Base-by-base conservation (phyloP, 1,140 invertebrate genomes). In the Phenacoccus solenopsis region DNA sequence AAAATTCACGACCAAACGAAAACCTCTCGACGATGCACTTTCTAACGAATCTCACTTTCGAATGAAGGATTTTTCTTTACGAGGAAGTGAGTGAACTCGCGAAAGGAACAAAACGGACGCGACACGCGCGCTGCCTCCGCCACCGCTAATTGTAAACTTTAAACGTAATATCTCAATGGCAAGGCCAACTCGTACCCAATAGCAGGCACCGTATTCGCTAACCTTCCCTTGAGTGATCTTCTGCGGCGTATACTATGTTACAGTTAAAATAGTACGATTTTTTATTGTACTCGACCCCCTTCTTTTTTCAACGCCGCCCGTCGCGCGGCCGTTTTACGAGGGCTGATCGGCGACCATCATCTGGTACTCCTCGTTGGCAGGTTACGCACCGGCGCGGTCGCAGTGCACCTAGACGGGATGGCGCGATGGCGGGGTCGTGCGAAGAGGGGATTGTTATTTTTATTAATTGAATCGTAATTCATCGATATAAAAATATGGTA, bases 161-260 rank as follows among this genome's bases (percentile, higher is more conserved):
- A 64, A 64, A 64, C 59, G 59, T 64, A 64, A 64, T 64, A 64
- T 25, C 59, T 64, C 59, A 64, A 64, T 64, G 59, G 59, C 59
- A 64, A 64, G 59, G 59, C 59, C 59, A 64, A 64, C 59, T 64
- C 59, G 59, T 64, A 64, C 25, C 59, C 59, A 25, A 64, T 27
- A 22, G 59, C 25, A 59, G 56, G 59, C 25, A 25, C 22, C 59
- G 25, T 64, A 1, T 24, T 64, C 25, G 2, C 16, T 64, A 25
- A 64, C 59, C 59, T 64, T 64, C 59, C 59, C 59, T 64, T 27
- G 22, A 64, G 59, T 64, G 59, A 64, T 64, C 59, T 25, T 64
- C 59, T 13, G 20, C 38, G 38, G 38, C 38, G 13, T 49, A 9
- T 3, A 49, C 38, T n/a, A n/a, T 16, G 38, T 49, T 49, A 49